These are phyloP conservation scores for Scarus forsteni DNA, from an alignment of 2,797 vertebrate species.

Conservation along the genomic window DNA sequence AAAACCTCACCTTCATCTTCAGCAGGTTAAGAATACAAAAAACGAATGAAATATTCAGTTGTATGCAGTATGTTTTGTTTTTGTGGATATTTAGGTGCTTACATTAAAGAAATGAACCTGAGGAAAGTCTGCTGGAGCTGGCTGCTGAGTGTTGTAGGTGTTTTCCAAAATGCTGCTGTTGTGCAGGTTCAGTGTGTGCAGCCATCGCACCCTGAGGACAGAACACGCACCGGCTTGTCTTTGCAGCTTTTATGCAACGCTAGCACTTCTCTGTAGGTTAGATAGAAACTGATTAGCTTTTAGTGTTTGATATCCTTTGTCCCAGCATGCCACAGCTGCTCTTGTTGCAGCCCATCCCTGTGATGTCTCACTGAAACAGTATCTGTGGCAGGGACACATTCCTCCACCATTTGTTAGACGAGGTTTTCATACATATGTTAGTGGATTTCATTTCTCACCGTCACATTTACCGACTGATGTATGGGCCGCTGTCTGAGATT, in stretches of 20 bases:
- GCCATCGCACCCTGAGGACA: constrained; percentile 14
- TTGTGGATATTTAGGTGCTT: background rate
- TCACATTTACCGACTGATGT: background rate
- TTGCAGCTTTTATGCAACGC: constrained; percentile 24
- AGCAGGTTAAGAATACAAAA: too few relatives aligned
- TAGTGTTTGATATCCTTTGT: constrained; percentile 41
- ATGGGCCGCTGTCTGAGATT: constrained; percentile 8
- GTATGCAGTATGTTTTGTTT: background rate
- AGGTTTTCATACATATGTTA: constrained; percentile 10
- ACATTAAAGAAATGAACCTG: background rate
- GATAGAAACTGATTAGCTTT: constrained; percentile 44
- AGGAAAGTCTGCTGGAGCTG: background rate
- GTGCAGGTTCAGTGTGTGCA: constrained; percentile 8
- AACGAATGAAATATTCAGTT: too few relatives aligned
- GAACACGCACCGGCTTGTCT: constrained; percentile 48
- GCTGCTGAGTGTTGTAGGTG: constrained; percentile 3
- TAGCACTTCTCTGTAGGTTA: constrained; percentile 31
- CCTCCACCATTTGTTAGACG: constrained; percentile 24
- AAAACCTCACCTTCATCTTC: too few relatives aligned
- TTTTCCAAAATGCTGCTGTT: constrained; percentile 27
- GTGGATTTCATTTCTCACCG: constrained; percentile 17
- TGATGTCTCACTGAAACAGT: constrained; percentile 14
- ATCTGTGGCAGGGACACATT: constrained; percentile 39
- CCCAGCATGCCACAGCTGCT: constrained; percentile 48
- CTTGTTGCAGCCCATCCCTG: constrained; percentile 40